Conservation (phyloP, 53 echinoderm and acorn worm genomes). For the Apostichopus leukothele region DNA sequence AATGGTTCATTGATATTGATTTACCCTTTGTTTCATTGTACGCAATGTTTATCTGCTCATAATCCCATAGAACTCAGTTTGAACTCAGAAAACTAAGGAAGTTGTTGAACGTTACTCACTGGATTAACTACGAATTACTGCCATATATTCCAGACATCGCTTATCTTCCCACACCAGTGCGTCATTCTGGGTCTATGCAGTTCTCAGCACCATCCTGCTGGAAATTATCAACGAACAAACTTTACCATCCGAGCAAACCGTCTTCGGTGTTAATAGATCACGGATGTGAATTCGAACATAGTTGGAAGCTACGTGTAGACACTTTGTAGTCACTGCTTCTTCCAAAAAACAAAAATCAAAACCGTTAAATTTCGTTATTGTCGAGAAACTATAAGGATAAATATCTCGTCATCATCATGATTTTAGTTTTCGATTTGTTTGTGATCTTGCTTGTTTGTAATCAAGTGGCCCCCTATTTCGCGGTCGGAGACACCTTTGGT, state of each 20-base stretch:
- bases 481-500: conserved; percentile 30
- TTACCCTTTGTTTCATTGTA: too few relatives aligned
- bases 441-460: conserved; percentile 18
- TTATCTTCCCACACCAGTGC: not conserved
- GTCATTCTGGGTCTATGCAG: not conserved
- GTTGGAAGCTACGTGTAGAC: not conserved
- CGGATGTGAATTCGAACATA: not conserved
- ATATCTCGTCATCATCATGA: not conserved
- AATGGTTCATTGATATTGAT: too few relatives aligned
- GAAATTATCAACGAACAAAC: too few relatives aligned
- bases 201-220: not conserved
- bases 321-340: too few relatives aligned
- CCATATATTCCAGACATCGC: not conserved
- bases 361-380: not conserved
- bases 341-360: not conserved
- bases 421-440: not conserved
- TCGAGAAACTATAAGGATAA: not conserved
- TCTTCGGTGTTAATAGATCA: not conserved
- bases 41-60: too few relatives aligned
- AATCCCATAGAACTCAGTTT: too few relatives aligned
- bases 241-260: too few relatives aligned
- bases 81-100: not conserved
- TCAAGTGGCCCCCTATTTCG: conserved; percentile 20
- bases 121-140: not conserved
- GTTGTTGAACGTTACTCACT: not conserved